Evolutionary conservation across 2,113 vertebrate species (phyloP).

Genomic region (Balaenoptera acutorostrata): DNA sequence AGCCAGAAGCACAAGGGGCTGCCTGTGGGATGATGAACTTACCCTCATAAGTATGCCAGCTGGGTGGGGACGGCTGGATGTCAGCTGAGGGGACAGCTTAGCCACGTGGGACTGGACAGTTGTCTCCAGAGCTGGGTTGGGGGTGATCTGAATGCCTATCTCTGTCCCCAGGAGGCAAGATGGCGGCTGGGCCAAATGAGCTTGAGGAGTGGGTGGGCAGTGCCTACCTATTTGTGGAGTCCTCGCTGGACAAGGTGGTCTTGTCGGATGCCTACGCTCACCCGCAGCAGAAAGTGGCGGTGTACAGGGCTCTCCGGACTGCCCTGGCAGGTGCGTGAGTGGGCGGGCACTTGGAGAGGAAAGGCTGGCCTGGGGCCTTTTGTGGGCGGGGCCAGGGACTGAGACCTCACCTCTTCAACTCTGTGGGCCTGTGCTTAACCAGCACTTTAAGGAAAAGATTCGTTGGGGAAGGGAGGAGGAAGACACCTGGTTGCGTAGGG

Average conservation of each 20-base stretch:
- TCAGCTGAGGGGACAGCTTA: not conserved
- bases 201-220: slow-evolving; percentile 88
- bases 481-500: not conserved
- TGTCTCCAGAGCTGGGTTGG: not conserved
- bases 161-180: slow-evolving; percentile 44
- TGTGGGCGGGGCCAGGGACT: not conserved
- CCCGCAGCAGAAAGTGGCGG: slow-evolving; percentile 81
- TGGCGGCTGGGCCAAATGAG: slow-evolving; percentile 71
- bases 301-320: slow-evolving; percentile 91
- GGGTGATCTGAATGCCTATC: not conserved
- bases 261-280: slow-evolving; percentile 88
- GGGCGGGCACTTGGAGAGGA: not conserved
- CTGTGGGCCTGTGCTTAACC: not conserved
- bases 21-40: not conserved
- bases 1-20: not conserved
- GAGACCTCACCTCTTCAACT: not conserved
- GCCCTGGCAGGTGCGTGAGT: slow-evolving; percentile 87
- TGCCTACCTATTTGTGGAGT: slow-evolving; percentile 91
- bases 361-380: not conserved
- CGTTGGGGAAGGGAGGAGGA: not conserved
- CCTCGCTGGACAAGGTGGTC: slow-evolving; percentile 78
- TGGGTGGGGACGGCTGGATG: not conserved
- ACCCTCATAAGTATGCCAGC: not conserved
- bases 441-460: not conserved
- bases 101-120: not conserved